Evolutionary conservation across 2,888 invertebrate species (phyloP).

Genomic region (Caenorhabditis sinica): DNA sequence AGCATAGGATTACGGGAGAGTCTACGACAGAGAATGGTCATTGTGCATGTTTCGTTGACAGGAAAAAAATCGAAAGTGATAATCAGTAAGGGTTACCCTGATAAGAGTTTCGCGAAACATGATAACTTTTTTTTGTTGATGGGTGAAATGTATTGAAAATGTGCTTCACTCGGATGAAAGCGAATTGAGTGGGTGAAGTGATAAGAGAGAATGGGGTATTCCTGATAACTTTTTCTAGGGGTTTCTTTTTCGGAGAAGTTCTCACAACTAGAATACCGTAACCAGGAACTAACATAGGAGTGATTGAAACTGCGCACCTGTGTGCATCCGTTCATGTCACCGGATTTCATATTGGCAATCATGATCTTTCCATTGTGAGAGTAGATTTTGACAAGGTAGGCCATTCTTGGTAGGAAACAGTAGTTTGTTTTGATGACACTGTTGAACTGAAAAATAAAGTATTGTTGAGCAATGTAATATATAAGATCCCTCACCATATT

Average conservation of each 20-base stretch:
- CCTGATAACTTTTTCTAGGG: constrained; percentile 34
- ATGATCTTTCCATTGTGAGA: constrained; percentile 43
- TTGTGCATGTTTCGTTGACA: constrained; percentile 58
- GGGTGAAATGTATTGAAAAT: constrained; percentile 44
- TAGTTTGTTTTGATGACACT: constrained; percentile 58
- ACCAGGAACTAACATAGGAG: constrained; percentile 58
- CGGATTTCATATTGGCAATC: constrained; percentile 59
- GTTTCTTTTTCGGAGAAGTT: constrained; percentile 5
- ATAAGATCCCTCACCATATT: constrained; percentile 23
- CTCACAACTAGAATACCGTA: constrained; percentile 21
- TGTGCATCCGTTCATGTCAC: constrained; percentile 54
- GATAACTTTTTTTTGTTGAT: constrained; percentile 58
- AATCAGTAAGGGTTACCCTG: constrained; percentile 25
- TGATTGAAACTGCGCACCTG: constrained; percentile 66
- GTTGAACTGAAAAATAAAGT: constrained; percentile 57
- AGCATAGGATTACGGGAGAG: constrained; percentile 23
- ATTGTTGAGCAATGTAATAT: not conserved
- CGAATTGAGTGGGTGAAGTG: constrained; percentile 61
- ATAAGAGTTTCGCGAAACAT: constrained; percentile 30
- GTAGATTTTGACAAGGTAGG: constrained; percentile 55
- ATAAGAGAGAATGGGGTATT: constrained; percentile 38
- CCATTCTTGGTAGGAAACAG: constrained; percentile 55
- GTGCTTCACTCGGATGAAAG: constrained; percentile 53
- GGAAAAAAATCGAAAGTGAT: constrained; percentile 52
- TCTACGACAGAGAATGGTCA: constrained; percentile 58